A percentile compares a stretch with the other conserved stretches of the same genome.
These are phyloP conservation scores for Hippocampus abdominalis DNA, from an alignment of 2,113 vertebrate genomes.

Conservation along the genomic window DNA sequence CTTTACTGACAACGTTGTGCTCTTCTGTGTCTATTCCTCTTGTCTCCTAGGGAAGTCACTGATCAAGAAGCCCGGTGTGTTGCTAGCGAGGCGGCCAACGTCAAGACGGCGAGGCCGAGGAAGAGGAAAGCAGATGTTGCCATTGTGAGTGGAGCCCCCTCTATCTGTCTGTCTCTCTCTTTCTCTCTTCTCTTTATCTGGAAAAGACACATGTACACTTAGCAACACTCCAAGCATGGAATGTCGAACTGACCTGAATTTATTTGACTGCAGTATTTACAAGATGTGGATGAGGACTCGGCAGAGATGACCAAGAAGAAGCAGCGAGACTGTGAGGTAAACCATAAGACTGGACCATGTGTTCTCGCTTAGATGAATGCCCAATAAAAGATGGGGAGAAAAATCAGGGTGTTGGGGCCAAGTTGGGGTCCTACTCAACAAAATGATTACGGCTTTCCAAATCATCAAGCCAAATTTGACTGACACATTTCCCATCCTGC, in stretches of 20 bases:
- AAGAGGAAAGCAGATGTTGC: constrained; percentile 95
- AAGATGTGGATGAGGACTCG: constrained; percentile 86
- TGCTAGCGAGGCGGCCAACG: constrained; percentile 52
- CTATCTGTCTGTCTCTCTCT: not conserved
- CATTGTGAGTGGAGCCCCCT: constrained; percentile 76
- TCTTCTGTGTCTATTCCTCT: not conserved
- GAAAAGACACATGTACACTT: not conserved
- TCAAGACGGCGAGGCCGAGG: constrained; percentile 70
- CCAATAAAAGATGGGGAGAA: not conserved
- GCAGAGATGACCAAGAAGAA: constrained; percentile 77
- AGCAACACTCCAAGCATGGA: not conserved
- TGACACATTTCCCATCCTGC: too few relatives aligned
- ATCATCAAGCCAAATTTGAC: too few relatives aligned
- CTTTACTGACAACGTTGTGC: not conserved
- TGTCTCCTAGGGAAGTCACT: constrained; percentile 54
- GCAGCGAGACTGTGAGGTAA: constrained; percentile 75
- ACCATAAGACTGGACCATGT: too few relatives aligned
- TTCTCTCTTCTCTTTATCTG: not conserved
- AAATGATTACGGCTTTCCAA: too few relatives aligned
- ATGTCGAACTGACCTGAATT: not conserved
- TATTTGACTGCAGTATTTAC: constrained; percentile 76
- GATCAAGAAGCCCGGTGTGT: constrained; percentile 49
- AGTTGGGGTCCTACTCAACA: too few relatives aligned
- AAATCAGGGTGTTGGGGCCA: too few relatives aligned
- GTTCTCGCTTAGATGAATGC: not conserved